A percentile compares a stretch with the other conserved stretches of the same genome.
Evolutionary conservation across 2,888 invertebrate species (phyloP).

Genomic region (Brachyptera putata): DNA sequence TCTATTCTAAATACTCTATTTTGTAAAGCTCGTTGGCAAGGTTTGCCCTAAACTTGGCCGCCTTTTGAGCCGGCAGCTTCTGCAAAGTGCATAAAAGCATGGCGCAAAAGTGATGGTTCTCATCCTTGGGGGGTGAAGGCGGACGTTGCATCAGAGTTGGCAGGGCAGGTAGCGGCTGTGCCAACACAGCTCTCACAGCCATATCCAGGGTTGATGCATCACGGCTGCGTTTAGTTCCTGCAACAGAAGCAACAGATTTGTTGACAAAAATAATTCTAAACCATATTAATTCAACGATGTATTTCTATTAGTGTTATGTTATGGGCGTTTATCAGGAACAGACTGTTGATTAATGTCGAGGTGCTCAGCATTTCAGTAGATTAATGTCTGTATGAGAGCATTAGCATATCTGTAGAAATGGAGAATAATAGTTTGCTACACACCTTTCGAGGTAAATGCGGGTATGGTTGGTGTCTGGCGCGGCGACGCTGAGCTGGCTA

Average conservation of each 20-base stretch:
- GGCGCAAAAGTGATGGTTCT: not conserved
- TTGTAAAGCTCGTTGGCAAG: not conserved
- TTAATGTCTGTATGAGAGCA: too few relatives aligned
- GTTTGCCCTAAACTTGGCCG: not conserved
- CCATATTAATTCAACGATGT: not conserved
- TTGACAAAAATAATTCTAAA: not conserved
- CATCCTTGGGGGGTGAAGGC: not conserved
- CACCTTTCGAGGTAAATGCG: not conserved
- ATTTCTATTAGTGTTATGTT: not conserved
- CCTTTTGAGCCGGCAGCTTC: not conserved
- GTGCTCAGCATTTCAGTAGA: not conserved
- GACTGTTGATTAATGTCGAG: too few relatives aligned
- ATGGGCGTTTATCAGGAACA: too few relatives aligned
- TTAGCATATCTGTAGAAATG: too few relatives aligned
- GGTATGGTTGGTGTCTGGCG: not conserved
- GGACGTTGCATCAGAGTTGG: not conserved
- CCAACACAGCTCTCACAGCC: not conserved
- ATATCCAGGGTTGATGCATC: not conserved
- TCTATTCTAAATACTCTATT: not conserved
- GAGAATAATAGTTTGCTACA: not conserved
- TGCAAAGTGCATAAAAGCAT: not conserved
- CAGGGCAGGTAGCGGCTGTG: not conserved
- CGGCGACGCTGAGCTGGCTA: not conserved
- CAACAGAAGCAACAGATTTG: not conserved
- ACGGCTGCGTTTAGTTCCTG: not conserved